Percentiles rank a stretch among this genome's conserved stretches.
Conservation (phyloP, 1,140 invertebrate genomes). For the Bombus turneri region DNA sequence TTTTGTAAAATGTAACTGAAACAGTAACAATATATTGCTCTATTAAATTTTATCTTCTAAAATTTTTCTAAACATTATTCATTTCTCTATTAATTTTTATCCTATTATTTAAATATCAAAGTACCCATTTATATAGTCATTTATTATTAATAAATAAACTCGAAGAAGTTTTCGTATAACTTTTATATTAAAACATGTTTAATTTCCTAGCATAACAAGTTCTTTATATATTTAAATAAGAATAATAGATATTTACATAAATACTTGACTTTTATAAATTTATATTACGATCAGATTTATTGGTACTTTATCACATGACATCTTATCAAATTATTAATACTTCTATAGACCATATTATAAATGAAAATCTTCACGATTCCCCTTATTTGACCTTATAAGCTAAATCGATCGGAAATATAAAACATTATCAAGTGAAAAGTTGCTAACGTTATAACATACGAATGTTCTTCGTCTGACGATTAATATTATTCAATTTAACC, state of each 20-base stretch:
- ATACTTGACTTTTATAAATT: no score
- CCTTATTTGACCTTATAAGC: background rate
- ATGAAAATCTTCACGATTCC: background rate
- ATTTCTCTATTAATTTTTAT: background rate
- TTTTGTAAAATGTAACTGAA: constrained; percentile 13
- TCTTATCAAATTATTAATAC: background rate
- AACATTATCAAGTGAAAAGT: background rate
- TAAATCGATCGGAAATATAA: background rate
- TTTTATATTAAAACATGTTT: background rate
- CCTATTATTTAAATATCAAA: background rate
- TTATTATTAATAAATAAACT: background rate
- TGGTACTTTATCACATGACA: background rate
- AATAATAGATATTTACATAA: no score
- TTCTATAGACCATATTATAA: background rate
- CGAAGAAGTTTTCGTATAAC: background rate
- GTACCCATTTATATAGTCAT: background rate
- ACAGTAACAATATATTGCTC: background rate
- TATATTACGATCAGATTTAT: no score
- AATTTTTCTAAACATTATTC: constrained; percentile 1
- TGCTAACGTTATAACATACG: background rate
- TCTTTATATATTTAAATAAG: background rate
- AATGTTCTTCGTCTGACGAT: constrained; percentile 1
- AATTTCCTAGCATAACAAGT: background rate
- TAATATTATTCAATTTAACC: constrained; percentile 23
- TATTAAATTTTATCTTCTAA: background rate